Conservation (phyloP, 2,797 vertebrate species). For the Poecilia picta region DNA sequence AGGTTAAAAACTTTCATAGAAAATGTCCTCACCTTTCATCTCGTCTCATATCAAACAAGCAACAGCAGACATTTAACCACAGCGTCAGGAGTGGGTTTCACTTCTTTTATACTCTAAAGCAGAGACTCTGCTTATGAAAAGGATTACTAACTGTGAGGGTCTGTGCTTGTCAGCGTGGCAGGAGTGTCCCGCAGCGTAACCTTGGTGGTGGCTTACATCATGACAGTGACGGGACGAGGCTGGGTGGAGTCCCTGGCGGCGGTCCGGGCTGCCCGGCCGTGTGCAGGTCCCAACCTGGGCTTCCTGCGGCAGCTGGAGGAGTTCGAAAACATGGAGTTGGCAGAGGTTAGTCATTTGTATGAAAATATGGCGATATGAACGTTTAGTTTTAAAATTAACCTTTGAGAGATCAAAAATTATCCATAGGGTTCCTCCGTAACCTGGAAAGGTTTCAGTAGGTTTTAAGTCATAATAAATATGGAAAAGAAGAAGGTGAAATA, state of each 20-base stretch:
- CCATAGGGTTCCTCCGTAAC: background rate
- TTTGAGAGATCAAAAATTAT: background rate
- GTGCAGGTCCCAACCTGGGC: conserved; percentile 92
- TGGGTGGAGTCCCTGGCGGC: conserved; percentile 90
- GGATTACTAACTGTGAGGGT: background rate
- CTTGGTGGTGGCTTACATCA: conserved; percentile 92
- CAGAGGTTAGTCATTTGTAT: conserved; percentile 77
- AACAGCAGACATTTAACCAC: conserved; percentile 51
- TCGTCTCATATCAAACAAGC: conserved; percentile 51
- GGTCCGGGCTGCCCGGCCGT: conserved; percentile 86
- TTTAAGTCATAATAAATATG: background rate
- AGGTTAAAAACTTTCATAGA: conserved; percentile 37
- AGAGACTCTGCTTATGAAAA: conserved; percentile 28
- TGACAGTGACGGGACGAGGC: conserved; percentile 90
- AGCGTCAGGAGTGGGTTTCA: conserved; percentile 49
- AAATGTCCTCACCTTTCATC: conserved; percentile 57
- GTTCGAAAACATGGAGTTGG: conserved; percentile 86
- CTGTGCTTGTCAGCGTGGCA: conserved; percentile 83
- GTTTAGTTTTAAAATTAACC: background rate
- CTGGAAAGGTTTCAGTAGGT: background rate
- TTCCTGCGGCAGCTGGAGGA: conserved; percentile 93
- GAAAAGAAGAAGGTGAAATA: background rate
- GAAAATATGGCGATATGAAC: background rate
- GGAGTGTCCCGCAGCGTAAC: conserved; percentile 95
- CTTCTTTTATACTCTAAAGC: conserved; percentile 45